Conservation (phyloP, 1,140 invertebrate species). For the Holotrichia oblita region DNA sequence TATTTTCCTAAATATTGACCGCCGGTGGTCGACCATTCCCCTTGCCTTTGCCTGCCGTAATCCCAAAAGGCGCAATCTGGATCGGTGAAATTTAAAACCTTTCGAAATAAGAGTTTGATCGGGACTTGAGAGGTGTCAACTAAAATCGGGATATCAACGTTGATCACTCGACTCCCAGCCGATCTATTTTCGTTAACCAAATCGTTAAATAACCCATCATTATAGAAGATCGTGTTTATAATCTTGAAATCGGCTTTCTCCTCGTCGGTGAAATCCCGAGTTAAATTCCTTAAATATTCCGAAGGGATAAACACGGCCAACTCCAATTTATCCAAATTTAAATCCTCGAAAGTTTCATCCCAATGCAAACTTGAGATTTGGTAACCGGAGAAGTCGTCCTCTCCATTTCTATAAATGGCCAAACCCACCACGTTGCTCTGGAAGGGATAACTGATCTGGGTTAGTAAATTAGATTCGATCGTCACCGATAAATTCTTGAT, state of each 20-base stretch:
- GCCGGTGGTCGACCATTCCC: no score
- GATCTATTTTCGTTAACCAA: constrained; percentile 22
- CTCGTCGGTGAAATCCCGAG: not conserved
- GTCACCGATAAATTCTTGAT: not conserved
- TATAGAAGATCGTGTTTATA: constrained; percentile 21
- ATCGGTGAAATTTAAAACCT: no score
- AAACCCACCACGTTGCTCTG: constrained; percentile 10
- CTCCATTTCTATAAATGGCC: not conserved
- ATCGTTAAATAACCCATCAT: constrained; percentile 19
- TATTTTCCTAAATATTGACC: no score
- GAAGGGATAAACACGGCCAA: constrained; percentile 7
- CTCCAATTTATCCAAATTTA: constrained; percentile 22
- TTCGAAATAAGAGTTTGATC: no score
- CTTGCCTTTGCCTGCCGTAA: no score
- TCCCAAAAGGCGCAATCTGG: no score
- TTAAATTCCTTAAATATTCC: not conserved
- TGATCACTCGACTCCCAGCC: not conserved
- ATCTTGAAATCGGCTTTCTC: not conserved
- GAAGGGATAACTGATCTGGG: not conserved
- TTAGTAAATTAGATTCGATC: constrained; percentile 15
- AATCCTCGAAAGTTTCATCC: constrained; percentile 11
- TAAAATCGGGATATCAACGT: no score
- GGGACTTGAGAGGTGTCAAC: no score
- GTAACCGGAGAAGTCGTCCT: not conserved
- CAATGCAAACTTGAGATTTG: not conserved